Conservation (phyloP, 2,113 vertebrate species). For the Chunga burmeisteri region DNA sequence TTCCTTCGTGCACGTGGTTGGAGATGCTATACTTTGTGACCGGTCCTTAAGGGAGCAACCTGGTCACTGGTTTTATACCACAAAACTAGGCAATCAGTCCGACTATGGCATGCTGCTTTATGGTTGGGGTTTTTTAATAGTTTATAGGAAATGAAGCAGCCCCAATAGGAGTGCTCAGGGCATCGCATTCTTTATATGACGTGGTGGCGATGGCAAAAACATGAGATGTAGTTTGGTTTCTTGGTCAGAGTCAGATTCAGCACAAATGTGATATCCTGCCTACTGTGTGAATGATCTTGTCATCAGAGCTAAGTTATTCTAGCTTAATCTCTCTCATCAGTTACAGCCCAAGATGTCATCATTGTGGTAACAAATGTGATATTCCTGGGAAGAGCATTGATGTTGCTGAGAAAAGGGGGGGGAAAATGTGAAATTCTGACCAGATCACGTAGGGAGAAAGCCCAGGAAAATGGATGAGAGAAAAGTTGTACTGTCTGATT, state of each 20-base stretch:
- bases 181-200: not conserved
- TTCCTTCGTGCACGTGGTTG: not conserved
- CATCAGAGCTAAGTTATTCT: not conserved
- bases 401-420: not conserved
- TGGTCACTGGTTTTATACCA: not conserved
- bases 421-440: not conserved
- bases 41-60: not conserved
- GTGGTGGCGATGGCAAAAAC: not conserved
- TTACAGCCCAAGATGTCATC: not conserved
- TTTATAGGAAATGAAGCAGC: not conserved
- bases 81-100: not conserved
- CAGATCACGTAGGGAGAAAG: not conserved
- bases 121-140: not conserved
- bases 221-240: not conserved
- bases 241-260: not conserved
- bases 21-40: not conserved
- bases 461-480: not conserved
- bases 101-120: rapidly evolving
- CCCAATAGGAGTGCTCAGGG: not conserved
- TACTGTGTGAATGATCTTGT: not conserved
- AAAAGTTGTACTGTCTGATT: not conserved
- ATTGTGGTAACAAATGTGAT: not conserved
- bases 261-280: not conserved
- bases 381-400: not conserved
- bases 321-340: not conserved